A percentile compares a stretch with the other conserved stretches of the same genome.
These are phyloP conservation scores for Capromys pilorides DNA, from an alignment of 2,797 vertebrate species.

Conservation along the genomic window DNA sequence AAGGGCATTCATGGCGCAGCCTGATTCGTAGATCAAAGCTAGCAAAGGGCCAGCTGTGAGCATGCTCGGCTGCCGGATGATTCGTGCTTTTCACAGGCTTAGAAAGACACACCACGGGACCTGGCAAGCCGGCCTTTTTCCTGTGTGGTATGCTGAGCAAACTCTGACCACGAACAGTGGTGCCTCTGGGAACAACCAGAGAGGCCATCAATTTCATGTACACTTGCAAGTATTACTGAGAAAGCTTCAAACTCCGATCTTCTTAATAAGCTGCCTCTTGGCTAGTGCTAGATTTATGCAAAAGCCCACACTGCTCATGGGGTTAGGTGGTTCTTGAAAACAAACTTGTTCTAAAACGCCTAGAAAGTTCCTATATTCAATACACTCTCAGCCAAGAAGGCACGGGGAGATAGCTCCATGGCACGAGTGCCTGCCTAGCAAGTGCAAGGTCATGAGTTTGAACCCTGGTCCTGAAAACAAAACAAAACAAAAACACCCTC, in stretches of 20 bases:
- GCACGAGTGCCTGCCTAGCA: too few species aligned
- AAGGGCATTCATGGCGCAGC: constrained; percentile 98
- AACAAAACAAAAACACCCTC: neutral
- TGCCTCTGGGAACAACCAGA: constrained; percentile 82
- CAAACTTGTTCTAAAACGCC: constrained; percentile 60
- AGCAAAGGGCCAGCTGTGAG: constrained; percentile 98
- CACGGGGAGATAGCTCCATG: too few species aligned
- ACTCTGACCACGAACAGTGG: constrained; percentile 87
- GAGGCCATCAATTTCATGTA: constrained; percentile 82
- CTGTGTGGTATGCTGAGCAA: constrained; percentile 88
- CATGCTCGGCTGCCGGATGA: constrained; percentile 97
- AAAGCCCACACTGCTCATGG: neutral
- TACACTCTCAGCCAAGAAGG: neutral
- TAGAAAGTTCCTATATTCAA: constrained; percentile 25
- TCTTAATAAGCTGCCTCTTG: constrained; percentile 69
- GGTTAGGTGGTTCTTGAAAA: constrained; percentile 79
- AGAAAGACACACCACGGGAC: constrained; percentile 91
- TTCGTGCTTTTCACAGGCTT: constrained; percentile 97
- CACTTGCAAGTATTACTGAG: constrained; percentile 79
- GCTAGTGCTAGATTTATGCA: neutral
- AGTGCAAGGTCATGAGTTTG: too few species aligned
- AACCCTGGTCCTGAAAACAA: too few species aligned
- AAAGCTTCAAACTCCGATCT: constrained; percentile 69
- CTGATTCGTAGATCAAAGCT: constrained; percentile 99
- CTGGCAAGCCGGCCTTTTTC: constrained; percentile 90